Percentiles rank a stretch among this genome's conserved stretches.
phyloP scores from a whole-genome alignment of 2,888 invertebrate genomes.

The Coleophora flavipennella region DNA sequence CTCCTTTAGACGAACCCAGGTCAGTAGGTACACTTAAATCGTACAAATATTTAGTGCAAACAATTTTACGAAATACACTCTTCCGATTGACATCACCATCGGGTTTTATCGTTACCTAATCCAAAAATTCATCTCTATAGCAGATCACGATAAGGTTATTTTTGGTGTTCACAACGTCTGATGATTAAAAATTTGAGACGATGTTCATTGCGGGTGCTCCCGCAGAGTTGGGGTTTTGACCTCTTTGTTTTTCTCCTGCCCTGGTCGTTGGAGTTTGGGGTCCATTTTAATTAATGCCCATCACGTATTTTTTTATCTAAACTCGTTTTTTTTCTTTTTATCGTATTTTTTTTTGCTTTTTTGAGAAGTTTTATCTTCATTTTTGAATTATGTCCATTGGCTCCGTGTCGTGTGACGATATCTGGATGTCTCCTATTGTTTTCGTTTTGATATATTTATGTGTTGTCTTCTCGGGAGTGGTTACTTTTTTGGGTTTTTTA shows the following conservation, averaged over 20 bases:
- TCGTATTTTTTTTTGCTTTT: constrained; percentile 36
- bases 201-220: constrained; percentile 69
- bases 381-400: constrained; percentile 65
- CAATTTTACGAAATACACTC: no score
- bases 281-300: constrained; percentile 74
- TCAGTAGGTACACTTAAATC: no score
- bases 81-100: no score
- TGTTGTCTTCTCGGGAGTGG: constrained; percentile 54
- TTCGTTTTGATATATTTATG: constrained; percentile 71
- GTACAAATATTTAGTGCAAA: not conserved
- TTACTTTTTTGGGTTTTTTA: constrained; percentile 19
- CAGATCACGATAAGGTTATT: constrained; percentile 34
- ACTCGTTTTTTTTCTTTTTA: constrained; percentile 41
- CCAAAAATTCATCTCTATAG: constrained; percentile 29
- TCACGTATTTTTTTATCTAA: constrained; percentile 65
- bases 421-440: constrained; percentile 69
- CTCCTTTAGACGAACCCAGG: no score
- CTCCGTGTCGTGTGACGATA: constrained; percentile 62
- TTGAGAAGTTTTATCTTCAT: constrained; percentile 46
- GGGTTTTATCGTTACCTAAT: constrained; percentile 23
- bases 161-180: constrained; percentile 28
- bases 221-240: constrained; percentile 68
- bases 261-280: constrained; percentile 61
- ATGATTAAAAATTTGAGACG: constrained; percentile 72
- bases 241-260: constrained; percentile 70